Evolutionary conservation across 1,140 invertebrate genomes (phyloP).

Genomic region (Metopolophium dirhodum): DNA sequence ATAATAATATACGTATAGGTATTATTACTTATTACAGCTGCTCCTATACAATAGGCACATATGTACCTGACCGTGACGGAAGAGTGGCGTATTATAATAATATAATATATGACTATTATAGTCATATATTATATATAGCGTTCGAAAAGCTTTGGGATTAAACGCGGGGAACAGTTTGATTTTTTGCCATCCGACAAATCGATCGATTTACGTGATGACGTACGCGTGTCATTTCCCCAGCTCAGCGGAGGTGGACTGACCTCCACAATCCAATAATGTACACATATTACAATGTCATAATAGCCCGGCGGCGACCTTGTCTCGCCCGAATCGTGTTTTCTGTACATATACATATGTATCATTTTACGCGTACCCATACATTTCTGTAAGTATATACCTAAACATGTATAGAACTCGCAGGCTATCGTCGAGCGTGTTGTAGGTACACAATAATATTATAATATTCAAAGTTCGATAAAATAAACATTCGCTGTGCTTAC

Average conservation of each 20-base stretch:
- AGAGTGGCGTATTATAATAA: too few relatives aligned
- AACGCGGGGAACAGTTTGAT: neutral
- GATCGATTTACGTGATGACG: neutral
- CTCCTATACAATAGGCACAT: neutral
- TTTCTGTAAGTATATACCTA: too few relatives aligned
- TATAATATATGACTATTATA: neutral
- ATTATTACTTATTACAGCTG: neutral
- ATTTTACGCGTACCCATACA: too few relatives aligned
- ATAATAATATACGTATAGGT: too few relatives aligned
- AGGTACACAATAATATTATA: neutral
- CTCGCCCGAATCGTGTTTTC: neutral
- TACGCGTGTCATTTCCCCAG: neutral
- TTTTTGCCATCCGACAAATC: neutral
- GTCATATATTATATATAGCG: too few relatives aligned
- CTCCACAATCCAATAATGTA: neutral
- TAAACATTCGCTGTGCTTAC: neutral
- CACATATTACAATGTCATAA: neutral
- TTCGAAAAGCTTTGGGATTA: neutral
- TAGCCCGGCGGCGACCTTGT: neutral
- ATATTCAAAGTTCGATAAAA: slow-evolving; percentile 27
- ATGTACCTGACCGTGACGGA: too few relatives aligned
- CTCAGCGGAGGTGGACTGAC: neutral
- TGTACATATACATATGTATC: neutral
- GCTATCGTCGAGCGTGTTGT: neutral
- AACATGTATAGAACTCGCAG: neutral